phyloP scores from a whole-genome alignment of 2,888 invertebrate genomes.

The Invenusta paracnida region DNA sequence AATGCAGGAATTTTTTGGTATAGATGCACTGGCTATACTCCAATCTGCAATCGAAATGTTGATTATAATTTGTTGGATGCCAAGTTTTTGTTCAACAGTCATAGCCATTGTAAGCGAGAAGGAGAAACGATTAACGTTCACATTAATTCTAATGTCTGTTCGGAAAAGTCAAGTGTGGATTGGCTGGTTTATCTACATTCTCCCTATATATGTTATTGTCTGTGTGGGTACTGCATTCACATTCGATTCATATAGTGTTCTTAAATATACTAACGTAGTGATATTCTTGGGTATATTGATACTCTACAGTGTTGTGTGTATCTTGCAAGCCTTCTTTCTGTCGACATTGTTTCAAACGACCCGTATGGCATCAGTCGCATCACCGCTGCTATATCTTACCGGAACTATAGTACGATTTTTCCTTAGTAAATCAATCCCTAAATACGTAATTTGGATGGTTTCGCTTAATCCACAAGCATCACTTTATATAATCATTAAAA shows the following conservation, averaged over 20 bases:
- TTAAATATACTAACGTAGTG: not conserved
- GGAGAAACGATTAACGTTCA: not conserved
- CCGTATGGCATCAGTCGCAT: not conserved
- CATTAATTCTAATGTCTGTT: not conserved
- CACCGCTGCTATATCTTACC: not conserved
- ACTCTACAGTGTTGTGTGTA: not conserved
- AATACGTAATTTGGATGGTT: not conserved
- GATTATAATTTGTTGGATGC: not conserved
- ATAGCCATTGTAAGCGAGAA: not conserved
- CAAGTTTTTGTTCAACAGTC: not conserved
- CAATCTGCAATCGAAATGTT: not conserved
- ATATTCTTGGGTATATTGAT: not conserved
- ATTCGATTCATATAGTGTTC: not conserved
- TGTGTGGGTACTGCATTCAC: not conserved
- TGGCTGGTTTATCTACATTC: not conserved
- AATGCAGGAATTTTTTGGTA: not conserved
- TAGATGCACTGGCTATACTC: not conserved
- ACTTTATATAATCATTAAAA: not conserved
- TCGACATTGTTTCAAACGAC: not conserved
- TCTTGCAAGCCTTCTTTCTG: not conserved
- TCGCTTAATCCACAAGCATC: not conserved
- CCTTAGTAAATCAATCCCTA: not conserved
- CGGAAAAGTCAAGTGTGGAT: not conserved
- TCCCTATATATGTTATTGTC: not conserved
- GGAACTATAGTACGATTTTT: constrained; percentile 1